Conservation (phyloP, 2,888 invertebrate genomes). For the Xestia c-nigrum region DNA sequence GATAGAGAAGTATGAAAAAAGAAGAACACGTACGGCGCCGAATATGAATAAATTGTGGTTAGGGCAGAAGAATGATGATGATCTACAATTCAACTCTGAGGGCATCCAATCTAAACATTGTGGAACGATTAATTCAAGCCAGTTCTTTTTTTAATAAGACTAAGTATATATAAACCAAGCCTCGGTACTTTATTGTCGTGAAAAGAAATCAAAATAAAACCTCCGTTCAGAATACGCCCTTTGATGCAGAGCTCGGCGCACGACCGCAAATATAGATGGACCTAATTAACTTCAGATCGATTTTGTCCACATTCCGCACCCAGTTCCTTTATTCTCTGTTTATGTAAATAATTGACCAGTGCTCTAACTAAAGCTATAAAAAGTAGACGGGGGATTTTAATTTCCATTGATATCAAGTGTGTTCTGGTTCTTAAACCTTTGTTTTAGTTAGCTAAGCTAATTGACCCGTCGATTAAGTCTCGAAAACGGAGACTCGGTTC, state of each 20-base stretch:
- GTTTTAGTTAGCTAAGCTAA: slow-evolving; percentile 49
- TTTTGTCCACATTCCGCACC: slow-evolving; percentile 70
- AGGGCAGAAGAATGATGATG: not conserved
- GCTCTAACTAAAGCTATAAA: slow-evolving; percentile 36
- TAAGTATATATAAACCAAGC: not conserved
- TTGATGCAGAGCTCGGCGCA: slow-evolving; percentile 60
- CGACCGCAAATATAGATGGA: slow-evolving; percentile 77
- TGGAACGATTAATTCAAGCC: not conserved
- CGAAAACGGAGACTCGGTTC: slow-evolving; percentile 52
- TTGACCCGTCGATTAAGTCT: slow-evolving; percentile 55
- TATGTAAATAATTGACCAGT: slow-evolving; percentile 61
- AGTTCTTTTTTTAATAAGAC: not conserved
- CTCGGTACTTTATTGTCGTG: not conserved
- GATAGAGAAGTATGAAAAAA: not conserved
- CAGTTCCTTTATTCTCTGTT: slow-evolving; percentile 58
- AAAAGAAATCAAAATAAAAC: slow-evolving; percentile 30
- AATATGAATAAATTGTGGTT: not conserved
- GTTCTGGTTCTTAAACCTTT: slow-evolving; percentile 35
- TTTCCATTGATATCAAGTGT: slow-evolving; percentile 27
- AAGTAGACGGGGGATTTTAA: slow-evolving; percentile 29
- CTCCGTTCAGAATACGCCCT: slow-evolving; percentile 63
- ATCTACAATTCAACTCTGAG: not conserved
- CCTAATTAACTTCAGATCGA: slow-evolving; percentile 79
- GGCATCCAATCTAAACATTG: not conserved
- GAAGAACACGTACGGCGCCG: not conserved